Evolutionary conservation across 2,113 vertebrate species (phyloP), one percentile per base, ranked within the genome.

Genomic region (Malurus alboscapulatus): DNA sequence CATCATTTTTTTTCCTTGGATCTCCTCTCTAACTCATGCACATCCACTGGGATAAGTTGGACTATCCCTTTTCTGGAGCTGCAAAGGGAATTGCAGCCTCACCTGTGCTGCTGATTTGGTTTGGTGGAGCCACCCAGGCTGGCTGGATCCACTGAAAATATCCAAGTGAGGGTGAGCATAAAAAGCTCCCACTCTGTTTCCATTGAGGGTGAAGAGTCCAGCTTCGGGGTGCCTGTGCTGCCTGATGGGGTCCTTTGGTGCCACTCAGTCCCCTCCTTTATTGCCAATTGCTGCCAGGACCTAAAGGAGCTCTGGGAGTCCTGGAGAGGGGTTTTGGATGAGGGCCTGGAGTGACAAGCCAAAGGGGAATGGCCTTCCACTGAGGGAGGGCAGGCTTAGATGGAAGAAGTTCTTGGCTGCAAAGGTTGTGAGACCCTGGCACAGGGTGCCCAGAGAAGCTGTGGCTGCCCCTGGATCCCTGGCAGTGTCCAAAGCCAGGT

Each of bases 71-170:
- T 76, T 30, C 38, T 67, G 80, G 55, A 76, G 53, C n/a, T 53
- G 58, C 26, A 47, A 14, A 61, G 51, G 59, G 55, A 74, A n/a
- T 51, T 58, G 14, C 32, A 44, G 27, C 42, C 58, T 51, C 1
- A 1, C 25, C 6, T 50, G 6, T 38, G 38, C 61, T 81, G 74
- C n/a, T 17, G 19, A 1, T 25, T 1, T 0, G 13, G 40, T 38
- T 55, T 67, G 59, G 10, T 59, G 67, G 17, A 53, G 26, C 55
- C 24, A 5, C 27, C 50, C 24, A 47, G 62, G 9, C 38, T 36
- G 59, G 45, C 32, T 44, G 40, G 34, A 11, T 25, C 54, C 14
- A 4, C 27, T n/a, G 69, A 53, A 87, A 81, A 74, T 42, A 25
- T 17, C 54, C 9, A 5, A 34, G 16, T 18, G 22, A 61, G 9